Conservation (phyloP, 2,888 invertebrate species). For the Tenthredo distinguenda region DNA sequence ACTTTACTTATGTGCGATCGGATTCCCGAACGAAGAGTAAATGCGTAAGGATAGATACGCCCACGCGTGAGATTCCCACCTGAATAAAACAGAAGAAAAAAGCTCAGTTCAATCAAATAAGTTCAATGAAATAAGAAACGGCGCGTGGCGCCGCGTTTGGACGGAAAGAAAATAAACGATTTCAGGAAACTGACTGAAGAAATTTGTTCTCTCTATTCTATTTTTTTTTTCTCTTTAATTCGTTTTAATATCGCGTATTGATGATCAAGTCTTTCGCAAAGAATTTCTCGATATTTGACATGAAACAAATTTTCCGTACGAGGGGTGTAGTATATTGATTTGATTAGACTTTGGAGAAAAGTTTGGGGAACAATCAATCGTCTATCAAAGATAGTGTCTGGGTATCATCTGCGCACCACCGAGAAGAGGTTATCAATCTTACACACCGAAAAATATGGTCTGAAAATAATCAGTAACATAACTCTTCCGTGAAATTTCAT, state of each 20-base stretch:
- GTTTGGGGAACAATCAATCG: constrained; percentile 2
- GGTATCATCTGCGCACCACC: neutral
- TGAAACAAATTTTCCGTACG: neutral
- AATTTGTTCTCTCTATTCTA: neutral
- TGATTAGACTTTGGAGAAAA: neutral
- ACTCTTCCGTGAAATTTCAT: neutral
- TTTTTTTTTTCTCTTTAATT: neutral
- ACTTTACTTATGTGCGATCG: neutral
- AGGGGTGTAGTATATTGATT: neutral
- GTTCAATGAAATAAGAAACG: constrained; percentile 27
- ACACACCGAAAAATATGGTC: neutral
- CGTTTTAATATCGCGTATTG: neutral
- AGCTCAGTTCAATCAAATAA: neutral
- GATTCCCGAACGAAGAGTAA: constrained; percentile 25
- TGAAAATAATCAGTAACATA: neutral
- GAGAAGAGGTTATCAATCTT: neutral
- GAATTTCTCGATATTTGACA: neutral
- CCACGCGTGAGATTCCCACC: neutral
- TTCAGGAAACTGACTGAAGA: neutral
- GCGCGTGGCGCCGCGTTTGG: neutral
- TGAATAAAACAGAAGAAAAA: neutral
- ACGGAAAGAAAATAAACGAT: neutral
- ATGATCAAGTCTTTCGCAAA: neutral
- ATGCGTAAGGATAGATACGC: neutral
- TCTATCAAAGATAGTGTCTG: neutral